Conservation (phyloP, 2,797 vertebrate genomes). For the Lagocephalus sceleratus region DNA sequence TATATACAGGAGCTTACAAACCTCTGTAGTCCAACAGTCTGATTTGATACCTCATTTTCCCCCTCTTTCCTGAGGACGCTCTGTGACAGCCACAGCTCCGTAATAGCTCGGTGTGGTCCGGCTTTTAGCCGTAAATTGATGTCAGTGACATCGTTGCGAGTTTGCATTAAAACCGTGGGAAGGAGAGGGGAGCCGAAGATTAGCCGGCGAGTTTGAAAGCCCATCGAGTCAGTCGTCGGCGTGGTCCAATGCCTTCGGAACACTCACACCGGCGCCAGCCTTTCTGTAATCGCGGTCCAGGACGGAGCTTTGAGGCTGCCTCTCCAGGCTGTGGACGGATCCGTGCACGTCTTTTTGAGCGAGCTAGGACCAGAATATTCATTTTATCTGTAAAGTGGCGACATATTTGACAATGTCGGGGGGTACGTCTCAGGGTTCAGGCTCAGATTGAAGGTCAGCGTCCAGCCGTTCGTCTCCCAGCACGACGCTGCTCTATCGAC, state of each 20-base stretch:
- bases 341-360: conserved; percentile 13
- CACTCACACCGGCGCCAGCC: conserved; percentile 49
- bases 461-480: too few species aligned
- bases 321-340: conserved; percentile 32
- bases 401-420: neutral
- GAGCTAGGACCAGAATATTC: conserved; percentile 15
- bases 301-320: conserved; percentile 40
- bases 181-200: conserved; percentile 50
- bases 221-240: conserved; percentile 52
- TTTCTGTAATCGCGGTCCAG: conserved; percentile 48
- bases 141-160: conserved; percentile 64
- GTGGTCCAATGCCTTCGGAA: conserved; percentile 46
- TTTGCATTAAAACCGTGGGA: conserved; percentile 71
- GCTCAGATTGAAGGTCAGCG: too few species aligned
- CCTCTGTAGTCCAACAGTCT: conserved; percentile 26
- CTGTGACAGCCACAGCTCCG: conserved; percentile 42
- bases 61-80: conserved; percentile 42
- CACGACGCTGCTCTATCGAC: too few species aligned
- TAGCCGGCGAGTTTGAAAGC: conserved; percentile 37
- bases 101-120: conserved; percentile 45
- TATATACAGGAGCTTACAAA: neutral
- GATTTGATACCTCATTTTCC: conserved; percentile 58
- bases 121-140: conserved; percentile 72
- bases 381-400: neutral
- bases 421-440: too few species aligned